phyloP scores from a whole-genome alignment of 2,888 invertebrate species.

The Rhamphomyia laevipes region DNA sequence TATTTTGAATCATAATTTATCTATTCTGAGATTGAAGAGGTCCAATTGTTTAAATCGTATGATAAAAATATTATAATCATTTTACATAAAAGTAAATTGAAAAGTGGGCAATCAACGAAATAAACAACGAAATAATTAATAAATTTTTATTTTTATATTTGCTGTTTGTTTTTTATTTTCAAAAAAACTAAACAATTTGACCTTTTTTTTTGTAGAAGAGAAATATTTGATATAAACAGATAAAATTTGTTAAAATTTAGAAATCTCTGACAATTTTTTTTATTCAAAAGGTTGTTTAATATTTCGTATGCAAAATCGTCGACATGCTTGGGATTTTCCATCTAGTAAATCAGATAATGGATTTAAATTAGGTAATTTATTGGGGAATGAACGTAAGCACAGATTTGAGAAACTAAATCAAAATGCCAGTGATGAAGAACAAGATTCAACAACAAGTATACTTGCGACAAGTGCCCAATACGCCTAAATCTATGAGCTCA shows the following conservation, averaged over 20 bases:
- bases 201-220: not conserved
- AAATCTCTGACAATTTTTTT: not conserved
- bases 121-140: too few relatives aligned
- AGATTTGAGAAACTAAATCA: conserved; percentile 53
- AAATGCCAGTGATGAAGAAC: conserved; percentile 55
- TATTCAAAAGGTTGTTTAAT: not conserved
- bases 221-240: not conserved
- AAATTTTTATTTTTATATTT: too few relatives aligned
- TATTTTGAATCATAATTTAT: too few relatives aligned
- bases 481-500: conserved; percentile 16
- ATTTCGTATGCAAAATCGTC: conserved; percentile 24
- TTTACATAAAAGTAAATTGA: too few relatives aligned
- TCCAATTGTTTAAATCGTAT: too few relatives aligned
- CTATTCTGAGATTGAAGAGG: too few relatives aligned
- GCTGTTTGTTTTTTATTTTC: too few relatives aligned
- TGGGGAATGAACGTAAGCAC: conserved; percentile 40
- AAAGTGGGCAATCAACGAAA: too few relatives aligned
- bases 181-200: too few relatives aligned
- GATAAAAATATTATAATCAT: too few relatives aligned
- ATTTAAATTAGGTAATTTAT: conserved; percentile 52
- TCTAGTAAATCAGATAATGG: conserved; percentile 44
- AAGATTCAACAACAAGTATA: conserved; percentile 37
- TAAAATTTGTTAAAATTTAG: not conserved
- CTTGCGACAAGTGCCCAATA: conserved; percentile 37
- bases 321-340: conserved; percentile 39